Evolutionary conservation across 2,797 vertebrate genomes (phyloP), one percentile per base, ranked within the genome.

Genomic region (Phataginus tricuspis): DNA sequence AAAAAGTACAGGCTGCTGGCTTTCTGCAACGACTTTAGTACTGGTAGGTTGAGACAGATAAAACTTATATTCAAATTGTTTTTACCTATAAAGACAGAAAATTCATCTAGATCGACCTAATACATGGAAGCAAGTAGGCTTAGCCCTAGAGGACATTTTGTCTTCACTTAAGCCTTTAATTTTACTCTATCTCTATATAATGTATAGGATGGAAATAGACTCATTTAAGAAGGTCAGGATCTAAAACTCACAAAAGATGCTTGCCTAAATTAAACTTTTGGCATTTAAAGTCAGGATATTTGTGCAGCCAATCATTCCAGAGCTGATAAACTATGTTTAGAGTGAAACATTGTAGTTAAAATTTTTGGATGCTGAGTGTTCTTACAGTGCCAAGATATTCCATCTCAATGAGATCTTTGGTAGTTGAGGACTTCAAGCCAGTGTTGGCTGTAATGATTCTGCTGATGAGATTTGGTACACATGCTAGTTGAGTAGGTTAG

Each of bases 281-380:
- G 63, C 57, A 91, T 82, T 87, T 88, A 53, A 94, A 96, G 18
- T 13, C 37, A 77, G 51, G 5, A 71, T 96, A 87, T 86, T 97
- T 96, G 90, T 84, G 80, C 18, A 96, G 94, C 93, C 93, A 91
- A 86, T 90, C 78, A 93, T 78, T 94, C 57, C 61, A 97, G 72
- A 90, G 95, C 34, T 95, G 94, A 68, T 84, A 83, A 86, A 96
- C 96, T 93, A 64, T 51, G 4, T 92, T 96, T 95, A 95, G 97
- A 97, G 97, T 97, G 80, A 97, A 96, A 87, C 45, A 45, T 45
- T 31, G 7, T 19, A 90, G 6, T 96, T 97, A 97, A 97, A 95
- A 97, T 86, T 85, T 45, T 97, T 90, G 23, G 82, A 80, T 82
- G 78, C 49, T 63, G 21, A 42, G 3, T 68, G 25, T 69, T 29